phyloP scores from a whole-genome alignment of 2,113 vertebrate species.

The Spea multiplicata region DNA sequence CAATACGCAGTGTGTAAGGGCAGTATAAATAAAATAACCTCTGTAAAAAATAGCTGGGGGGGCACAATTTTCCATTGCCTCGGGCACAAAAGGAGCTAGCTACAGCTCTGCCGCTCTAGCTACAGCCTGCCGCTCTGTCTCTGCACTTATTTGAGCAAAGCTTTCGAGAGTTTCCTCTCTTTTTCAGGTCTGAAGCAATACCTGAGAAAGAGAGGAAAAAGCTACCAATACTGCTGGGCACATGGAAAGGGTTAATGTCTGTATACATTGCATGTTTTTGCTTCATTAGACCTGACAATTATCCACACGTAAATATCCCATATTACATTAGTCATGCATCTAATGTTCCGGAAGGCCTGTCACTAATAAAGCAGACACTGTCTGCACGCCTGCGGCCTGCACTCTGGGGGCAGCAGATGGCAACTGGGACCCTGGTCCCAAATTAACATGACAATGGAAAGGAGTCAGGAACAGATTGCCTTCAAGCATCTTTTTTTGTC shows the following conservation, averaged over 20 bases:
- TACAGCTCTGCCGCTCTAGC: too few relatives aligned
- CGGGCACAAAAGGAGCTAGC: too few relatives aligned
- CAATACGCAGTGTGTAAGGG: too few relatives aligned
- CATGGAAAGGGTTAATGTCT: constrained; percentile 14
- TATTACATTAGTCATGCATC: constrained; percentile 42
- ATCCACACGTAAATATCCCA: constrained; percentile 33
- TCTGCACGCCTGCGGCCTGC: constrained; percentile 52
- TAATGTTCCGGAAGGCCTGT: constrained; percentile 59
- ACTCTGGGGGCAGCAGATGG: constrained; percentile 65
- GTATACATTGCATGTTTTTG: constrained; percentile 49
- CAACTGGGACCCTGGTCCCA: constrained; percentile 55
- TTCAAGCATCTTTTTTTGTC: constrained; percentile 55
- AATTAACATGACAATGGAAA: constrained; percentile 60
- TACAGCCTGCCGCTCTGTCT: too few relatives aligned
- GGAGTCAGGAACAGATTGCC: constrained; percentile 56
- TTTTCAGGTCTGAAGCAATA: too few relatives aligned
- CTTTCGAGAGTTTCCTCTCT: too few relatives aligned
- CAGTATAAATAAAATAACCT: too few relatives aligned
- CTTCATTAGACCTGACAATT: constrained; percentile 59
- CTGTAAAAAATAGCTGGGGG: too few relatives aligned
- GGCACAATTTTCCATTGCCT: too few relatives aligned
- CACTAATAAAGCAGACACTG: constrained; percentile 60
- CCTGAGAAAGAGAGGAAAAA: neutral
- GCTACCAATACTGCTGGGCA: neutral
- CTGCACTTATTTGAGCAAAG: too few relatives aligned